A percentile compares a stretch with the other conserved stretches of the same genome.
phyloP scores from a whole-genome alignment of 2,797 vertebrate genomes.

The Clarias laeviceps region DNA sequence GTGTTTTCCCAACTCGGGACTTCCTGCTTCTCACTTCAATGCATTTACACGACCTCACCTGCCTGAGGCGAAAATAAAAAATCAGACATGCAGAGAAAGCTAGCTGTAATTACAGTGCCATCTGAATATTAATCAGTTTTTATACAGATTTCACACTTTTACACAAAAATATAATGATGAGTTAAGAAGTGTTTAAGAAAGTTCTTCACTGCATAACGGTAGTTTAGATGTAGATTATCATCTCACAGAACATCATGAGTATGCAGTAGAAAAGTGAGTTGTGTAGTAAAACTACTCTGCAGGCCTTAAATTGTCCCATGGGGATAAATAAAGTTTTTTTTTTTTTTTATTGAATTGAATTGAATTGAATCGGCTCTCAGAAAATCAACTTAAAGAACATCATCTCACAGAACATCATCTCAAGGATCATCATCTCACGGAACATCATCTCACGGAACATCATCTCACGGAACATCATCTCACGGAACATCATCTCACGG shows the following conservation, averaged over 20 bases:
- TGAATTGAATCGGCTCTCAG: background rate
- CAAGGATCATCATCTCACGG: no score
- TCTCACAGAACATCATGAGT: no score
- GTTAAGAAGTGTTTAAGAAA: background rate
- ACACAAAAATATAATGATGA: background rate
- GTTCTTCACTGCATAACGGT: background rate
- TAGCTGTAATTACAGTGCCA: background rate
- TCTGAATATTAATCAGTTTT: background rate
- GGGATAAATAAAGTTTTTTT: no score
- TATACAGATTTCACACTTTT: background rate
- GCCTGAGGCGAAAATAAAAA: constrained; percentile 1
- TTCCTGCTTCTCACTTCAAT: constrained; percentile 8
- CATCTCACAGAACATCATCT: background rate
- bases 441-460: background rate
- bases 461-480: background rate
- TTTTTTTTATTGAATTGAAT: no score
- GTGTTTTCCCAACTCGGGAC: background rate
- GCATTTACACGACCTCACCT: background rate
- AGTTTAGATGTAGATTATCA: background rate
- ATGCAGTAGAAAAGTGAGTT: no score
- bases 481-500: background rate
- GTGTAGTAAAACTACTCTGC: no score
- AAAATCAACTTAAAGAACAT: background rate
- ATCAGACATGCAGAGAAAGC: constrained; percentile 6
- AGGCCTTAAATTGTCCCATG: no score